These are phyloP conservation scores for Dendrocopos noguchii DNA, from an alignment of 2,113 vertebrate species.

Conservation along the genomic window DNA sequence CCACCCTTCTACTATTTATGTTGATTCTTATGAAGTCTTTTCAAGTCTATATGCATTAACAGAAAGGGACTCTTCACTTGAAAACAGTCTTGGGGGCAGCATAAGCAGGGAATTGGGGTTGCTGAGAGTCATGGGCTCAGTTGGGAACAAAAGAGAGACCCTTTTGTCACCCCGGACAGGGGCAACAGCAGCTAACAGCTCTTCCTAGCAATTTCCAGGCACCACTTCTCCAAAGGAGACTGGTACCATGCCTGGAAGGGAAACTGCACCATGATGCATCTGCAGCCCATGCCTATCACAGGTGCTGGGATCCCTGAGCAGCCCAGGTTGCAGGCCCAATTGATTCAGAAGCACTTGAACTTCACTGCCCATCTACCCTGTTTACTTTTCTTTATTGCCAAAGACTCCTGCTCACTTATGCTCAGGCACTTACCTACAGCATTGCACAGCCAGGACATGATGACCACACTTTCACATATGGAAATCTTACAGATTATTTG, in stretches of 20 bases:
- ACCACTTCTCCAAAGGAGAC: neutral
- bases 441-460: neutral
- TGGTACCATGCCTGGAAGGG: neutral
- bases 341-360: neutral
- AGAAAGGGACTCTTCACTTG: neutral
- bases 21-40: neutral
- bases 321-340: neutral
- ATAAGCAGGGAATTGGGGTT: accelerated
- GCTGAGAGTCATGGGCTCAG: neutral
- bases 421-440: neutral
- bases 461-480: neutral
- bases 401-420: neutral
- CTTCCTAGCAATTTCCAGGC: neutral
- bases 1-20: neutral
- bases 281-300: neutral
- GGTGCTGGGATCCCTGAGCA: neutral
- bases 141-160: neutral
- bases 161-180: neutral
- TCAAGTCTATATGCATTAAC: neutral
- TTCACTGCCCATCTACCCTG: neutral
- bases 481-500: neutral
- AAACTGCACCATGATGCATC: neutral
- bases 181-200: neutral
- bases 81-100: neutral
- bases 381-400: neutral